Evolutionary conservation across 2,888 invertebrate species (phyloP), one percentile per base, ranked within the genome.

Genomic region (Clitarchus hookeri): DNA sequence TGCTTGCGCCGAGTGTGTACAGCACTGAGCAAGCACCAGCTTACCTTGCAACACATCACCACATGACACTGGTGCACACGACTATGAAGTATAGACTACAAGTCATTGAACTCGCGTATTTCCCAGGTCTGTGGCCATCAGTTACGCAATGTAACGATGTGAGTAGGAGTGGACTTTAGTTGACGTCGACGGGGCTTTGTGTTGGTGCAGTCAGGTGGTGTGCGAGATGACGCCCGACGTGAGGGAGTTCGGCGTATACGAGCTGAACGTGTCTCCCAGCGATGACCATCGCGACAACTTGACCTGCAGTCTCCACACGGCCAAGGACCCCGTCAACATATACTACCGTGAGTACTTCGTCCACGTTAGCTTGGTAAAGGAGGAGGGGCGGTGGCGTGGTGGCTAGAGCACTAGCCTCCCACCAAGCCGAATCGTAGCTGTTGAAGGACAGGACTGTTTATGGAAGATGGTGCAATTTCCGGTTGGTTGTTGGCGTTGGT

Each of bases 221-320:
- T 96, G 96, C 89, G 93, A 94, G 88, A 88, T 94, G 53, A 90
- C 92, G 13, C 93, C 94, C 0, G 85, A 86, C 36, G 90, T 96
- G 88, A 94, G 94, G 0, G 94, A 96, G 91, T 96, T 96, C 89
- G 96, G 96, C 8, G 94, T 96, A 85, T 96, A 96, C 90, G 93
- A 94, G 87, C 91, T 96, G 83, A 93, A 93, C 78, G 91, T 94
- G 1, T 90, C 91, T 25, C 89, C 91, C 8, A 93, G 93, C 79
- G 78, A 54, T 0, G 92, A 90, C 16, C 86, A 85, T 19, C 84
- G 84, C 8, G 19, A 36, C 25, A 83, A 84, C 19, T 36, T 87
- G 36, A 90, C 91, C 77, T 96, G 96, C 89, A 90, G 91, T 44
- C 90, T 95, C 84, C 89, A 90, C n/a, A 93, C 93, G 0, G 90